Conservation (phyloP, 2,113 vertebrate species). For the Mormoops blainvillei region DNA sequence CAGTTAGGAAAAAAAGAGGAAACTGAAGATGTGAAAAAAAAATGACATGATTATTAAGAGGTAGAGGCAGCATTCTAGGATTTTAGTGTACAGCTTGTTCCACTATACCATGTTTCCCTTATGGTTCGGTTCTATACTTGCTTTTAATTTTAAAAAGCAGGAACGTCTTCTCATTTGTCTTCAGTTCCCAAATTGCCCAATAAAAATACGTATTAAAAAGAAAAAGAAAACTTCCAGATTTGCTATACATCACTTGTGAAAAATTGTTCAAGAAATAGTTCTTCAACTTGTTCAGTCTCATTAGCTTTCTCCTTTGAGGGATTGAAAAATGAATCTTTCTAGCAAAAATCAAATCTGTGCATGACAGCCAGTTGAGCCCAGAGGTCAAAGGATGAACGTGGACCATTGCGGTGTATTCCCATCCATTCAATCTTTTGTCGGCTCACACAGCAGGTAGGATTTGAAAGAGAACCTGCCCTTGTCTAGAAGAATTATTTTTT, state of each 20-base stretch:
- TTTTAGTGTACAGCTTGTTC: not conserved
- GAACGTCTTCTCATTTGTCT: not conserved
- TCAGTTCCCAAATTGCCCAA: not conserved
- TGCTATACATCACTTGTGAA: conserved; percentile 15
- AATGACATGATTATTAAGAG: not conserved
- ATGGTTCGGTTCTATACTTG: not conserved
- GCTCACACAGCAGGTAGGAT: conserved; percentile 25
- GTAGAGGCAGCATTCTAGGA: not conserved
- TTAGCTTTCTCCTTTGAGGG: conserved; percentile 54
- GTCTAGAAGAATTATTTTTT: not conserved
- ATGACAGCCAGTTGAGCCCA: conserved; percentile 50
- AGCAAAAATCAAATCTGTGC: conserved; percentile 54
- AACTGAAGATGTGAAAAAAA: not conserved
- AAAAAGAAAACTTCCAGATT: conserved; percentile 33
- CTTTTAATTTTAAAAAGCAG: conserved; percentile 16
- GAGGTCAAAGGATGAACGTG: conserved; percentile 50
- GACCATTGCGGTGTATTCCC: not conserved
- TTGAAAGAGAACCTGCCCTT: conserved; percentile 55
- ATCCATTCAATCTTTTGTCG: not conserved
- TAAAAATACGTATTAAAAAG: conserved; percentile 32
- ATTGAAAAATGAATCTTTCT: conserved; percentile 38
- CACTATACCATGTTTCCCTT: too few relatives aligned
- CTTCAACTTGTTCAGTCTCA: conserved; percentile 17
- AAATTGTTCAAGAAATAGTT: conserved; percentile 42
- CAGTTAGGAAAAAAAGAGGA: not conserved